Base-by-base conservation (phyloP, 2,797 vertebrate species). In the Galago senegalensis region DNA sequence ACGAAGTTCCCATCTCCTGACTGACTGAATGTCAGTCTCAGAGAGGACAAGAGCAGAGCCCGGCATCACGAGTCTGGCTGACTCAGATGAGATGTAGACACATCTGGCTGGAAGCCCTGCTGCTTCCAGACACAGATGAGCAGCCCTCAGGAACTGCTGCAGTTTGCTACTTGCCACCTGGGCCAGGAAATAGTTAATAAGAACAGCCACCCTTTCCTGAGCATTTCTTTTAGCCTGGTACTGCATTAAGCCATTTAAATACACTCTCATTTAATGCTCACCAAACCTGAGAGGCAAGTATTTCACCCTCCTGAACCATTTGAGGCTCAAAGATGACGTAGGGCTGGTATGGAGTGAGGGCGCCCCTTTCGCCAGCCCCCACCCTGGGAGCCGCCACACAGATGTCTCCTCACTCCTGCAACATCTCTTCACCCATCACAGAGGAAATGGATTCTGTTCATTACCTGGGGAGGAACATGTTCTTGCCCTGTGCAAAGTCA, bases 361-460 rank as follows among this genome's bases (percentile, higher is more conserved):
- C 7, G 0, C 14, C 13, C 2, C 0, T 11, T 1, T 49, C 1
- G 3, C 25, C 13, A 43, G 7, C 31, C 61, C 5, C 0, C 14
- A 4, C 49, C 49, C 49, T 53, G 49, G 49, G 49, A 53, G 49
- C 49, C 49, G 7, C 8, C 4, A 5, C 46, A 37, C 23, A 14
- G 27, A 40, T 7, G 13, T 49, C 13, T 77, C 29, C 16, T 29
- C 18, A 60, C 20, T 53, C 8, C n/a, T 46, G 53, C 11, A 34
- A 46, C 7, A 14, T 58, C 56, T 18, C 13, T 43, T 91, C 56
- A 77, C 3, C 3, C 7, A 1, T 37, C 40, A 56, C 31, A 58
- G 21, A 27, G 2, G 12, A 63, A 46, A 3, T 65, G 10, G 25
- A 49, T 16, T 65, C 46, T 58, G 0, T 40, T 8, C 49, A 23